Evolutionary conservation across 2,113 vertebrate genomes (phyloP), one percentile per base, ranked within the genome.

Genomic region (Hyaena hyaena): DNA sequence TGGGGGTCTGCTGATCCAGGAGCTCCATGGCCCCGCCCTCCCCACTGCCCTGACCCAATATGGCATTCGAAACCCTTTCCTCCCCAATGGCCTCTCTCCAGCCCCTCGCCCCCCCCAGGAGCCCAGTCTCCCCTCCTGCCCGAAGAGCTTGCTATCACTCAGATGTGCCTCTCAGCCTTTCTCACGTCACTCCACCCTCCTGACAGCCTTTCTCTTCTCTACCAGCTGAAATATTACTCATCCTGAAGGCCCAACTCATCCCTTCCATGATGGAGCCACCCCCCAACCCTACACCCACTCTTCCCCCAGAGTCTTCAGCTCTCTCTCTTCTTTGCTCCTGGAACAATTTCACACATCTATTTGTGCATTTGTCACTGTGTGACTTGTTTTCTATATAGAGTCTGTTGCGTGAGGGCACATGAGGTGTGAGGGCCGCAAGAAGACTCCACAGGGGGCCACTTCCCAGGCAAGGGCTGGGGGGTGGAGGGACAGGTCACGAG

Each of bases 331-430:
- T 39, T 45, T 43, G 93, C 88, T 82, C 81, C 91, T 12, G 3
- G 69, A 90, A 90, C 19, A 61, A 69, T 35, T 88, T 97, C 89
- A 79, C 97, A 93, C 61, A 0, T 97, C 89, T 91, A 82, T 96
- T 95, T 93, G 85, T 89, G 95, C 68, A 31, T 43, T 53, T 55
- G 50, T 96, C 95, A 35, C 66, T 58, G 93, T 19, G 91, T 97
- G 86, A 65, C 82, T 91, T 92, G 79, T 50, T 80, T 77, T 95
- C 85, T 85, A 48, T 58, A 76, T 35, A 63, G n/a, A 93, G 83
- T n/a, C 86, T 81, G 48, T 81, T 68, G 73, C 53, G 65, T 77
- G 89, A 65, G 55, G 43, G 4, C 9, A 31, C 65, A 14, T 1
- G 16, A 26, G 31, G 68, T 24, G 85, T 50, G 65, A 73, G 50